A percentile compares a stretch with the other conserved stretches of the same genome.
These are phyloP conservation scores for Rhingia campestris DNA, from an alignment of 2,888 invertebrate species.

Conservation along the genomic window DNA sequence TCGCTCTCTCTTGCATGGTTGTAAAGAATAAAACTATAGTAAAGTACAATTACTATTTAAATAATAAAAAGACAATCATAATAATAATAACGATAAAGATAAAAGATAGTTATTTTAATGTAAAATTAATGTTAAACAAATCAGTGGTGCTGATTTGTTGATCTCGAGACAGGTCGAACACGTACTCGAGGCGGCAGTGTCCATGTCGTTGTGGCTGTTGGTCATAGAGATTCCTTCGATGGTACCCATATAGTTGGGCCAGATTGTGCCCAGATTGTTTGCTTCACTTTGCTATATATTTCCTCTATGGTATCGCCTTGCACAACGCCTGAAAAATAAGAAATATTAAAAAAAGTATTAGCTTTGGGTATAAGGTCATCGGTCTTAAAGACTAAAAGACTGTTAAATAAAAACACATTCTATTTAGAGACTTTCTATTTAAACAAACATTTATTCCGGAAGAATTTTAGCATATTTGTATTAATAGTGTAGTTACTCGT, in stretches of 20 bases:
- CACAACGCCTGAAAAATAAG: constrained; percentile 89
- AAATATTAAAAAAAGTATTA: no score
- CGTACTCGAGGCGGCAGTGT: constrained; percentile 85
- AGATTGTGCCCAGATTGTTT: constrained; percentile 96
- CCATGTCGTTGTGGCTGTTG: constrained; percentile 85
- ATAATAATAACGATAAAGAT: constrained; percentile 70
- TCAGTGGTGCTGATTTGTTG: constrained; percentile 79
- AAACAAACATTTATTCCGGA: no score
- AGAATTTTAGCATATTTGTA: no score
- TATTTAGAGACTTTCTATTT: no score
- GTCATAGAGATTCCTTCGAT: constrained; percentile 96
- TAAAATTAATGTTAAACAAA: constrained; percentile 70
- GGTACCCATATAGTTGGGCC: constrained; percentile 99
- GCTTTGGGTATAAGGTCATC: no score
- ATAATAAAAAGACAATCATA: constrained; percentile 67
- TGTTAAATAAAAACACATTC: no score
- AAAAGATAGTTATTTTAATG: constrained; percentile 69
- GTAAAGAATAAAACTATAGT: constrained; percentile 71
- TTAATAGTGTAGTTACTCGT: no score
- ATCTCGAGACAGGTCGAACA: constrained; percentile 83
- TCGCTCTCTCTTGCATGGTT: constrained; percentile 66
- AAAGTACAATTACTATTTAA: constrained; percentile 66
- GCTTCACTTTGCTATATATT: constrained; percentile 96
- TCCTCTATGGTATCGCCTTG: constrained; percentile 99
- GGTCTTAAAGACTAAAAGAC: no score